A percentile compares a stretch with the other conserved stretches of the same genome.
phyloP scores from a whole-genome alignment of 1,140 invertebrate genomes.

The Rhysida immarginata region DNA sequence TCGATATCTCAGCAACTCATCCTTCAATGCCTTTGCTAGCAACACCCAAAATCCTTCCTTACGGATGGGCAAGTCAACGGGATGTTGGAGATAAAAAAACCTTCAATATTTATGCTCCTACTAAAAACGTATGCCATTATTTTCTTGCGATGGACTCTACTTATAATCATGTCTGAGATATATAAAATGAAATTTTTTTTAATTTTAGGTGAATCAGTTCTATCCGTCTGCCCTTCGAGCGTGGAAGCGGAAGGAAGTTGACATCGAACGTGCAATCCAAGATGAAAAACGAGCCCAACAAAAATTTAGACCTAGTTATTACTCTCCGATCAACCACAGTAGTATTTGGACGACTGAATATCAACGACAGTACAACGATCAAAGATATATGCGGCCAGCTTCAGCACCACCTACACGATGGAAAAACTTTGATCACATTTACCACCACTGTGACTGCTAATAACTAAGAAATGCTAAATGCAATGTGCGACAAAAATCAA shows the following conservation, averaged over 20 bases:
- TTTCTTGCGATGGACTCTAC: no score
- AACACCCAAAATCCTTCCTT: not conserved
- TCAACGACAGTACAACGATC: conserved; percentile 1
- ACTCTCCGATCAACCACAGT: not conserved
- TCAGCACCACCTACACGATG: not conserved
- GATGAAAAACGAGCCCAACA: not conserved
- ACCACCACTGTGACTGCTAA: not conserved
- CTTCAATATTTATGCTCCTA: not conserved
- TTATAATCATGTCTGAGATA: no score
- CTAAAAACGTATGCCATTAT: not conserved
- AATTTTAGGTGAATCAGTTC: no score
- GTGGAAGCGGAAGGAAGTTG: not conserved
- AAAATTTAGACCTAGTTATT: not conserved
- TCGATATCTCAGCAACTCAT: not conserved
- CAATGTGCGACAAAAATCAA: no score
- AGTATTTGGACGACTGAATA: conserved; percentile 7
- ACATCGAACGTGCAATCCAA: not conserved
- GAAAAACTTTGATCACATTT: not conserved
- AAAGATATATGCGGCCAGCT: not conserved
- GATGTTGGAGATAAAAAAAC: not conserved
- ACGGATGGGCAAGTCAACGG: not conserved
- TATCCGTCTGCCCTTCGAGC: conserved; percentile 1
- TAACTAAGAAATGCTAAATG: no score
- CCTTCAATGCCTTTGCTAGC: not conserved
- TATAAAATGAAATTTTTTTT: no score